Percentiles rank a stretch among this genome's conserved stretches.
These are phyloP conservation scores for Epinephelus lanceolatus DNA, from an alignment of 2,113 vertebrate genomes.

Conservation along the genomic window DNA sequence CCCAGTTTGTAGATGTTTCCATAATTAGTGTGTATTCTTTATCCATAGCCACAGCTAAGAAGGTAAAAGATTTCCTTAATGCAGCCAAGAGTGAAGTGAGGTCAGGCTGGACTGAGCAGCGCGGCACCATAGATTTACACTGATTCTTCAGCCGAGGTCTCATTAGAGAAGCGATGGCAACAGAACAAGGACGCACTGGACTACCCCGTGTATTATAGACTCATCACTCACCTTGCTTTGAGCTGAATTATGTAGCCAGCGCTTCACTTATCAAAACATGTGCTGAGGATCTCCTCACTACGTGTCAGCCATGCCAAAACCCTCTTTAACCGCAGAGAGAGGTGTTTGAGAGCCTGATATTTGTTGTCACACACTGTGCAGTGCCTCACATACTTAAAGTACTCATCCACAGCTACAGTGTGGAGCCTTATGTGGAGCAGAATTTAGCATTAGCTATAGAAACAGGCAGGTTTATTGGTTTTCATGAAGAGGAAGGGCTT, in stretches of 20 bases:
- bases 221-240: slow-evolving; percentile 41
- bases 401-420: slow-evolving; percentile 2
- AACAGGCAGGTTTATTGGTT: neutral
- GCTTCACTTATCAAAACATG: slow-evolving; percentile 58
- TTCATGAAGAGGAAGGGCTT: slow-evolving; percentile 3
- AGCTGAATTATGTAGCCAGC: slow-evolving; percentile 36
- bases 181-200: slow-evolving; percentile 59
- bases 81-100: slow-evolving; percentile 46
- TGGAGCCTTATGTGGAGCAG: neutral
- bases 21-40: slow-evolving; percentile 70
- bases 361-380: slow-evolving; percentile 13
- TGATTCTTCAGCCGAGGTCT: slow-evolving; percentile 49
- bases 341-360: slow-evolving; percentile 12
- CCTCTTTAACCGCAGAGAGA: slow-evolving; percentile 31
- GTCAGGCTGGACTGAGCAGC: slow-evolving; percentile 55
- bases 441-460: neutral
- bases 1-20: slow-evolving; percentile 57
- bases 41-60: slow-evolving; percentile 44
- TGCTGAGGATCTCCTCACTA: slow-evolving; percentile 61
- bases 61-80: slow-evolving; percentile 58
- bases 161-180: slow-evolving; percentile 63
- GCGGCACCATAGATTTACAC: slow-evolving; percentile 31
- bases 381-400: neutral
- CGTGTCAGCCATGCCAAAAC: slow-evolving; percentile 31
- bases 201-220: neutral